A percentile compares a stretch with the other conserved stretches of the same genome.
phyloP scores from a whole-genome alignment of 1,140 invertebrate genomes.

The Drosophila ercepeae region DNA sequence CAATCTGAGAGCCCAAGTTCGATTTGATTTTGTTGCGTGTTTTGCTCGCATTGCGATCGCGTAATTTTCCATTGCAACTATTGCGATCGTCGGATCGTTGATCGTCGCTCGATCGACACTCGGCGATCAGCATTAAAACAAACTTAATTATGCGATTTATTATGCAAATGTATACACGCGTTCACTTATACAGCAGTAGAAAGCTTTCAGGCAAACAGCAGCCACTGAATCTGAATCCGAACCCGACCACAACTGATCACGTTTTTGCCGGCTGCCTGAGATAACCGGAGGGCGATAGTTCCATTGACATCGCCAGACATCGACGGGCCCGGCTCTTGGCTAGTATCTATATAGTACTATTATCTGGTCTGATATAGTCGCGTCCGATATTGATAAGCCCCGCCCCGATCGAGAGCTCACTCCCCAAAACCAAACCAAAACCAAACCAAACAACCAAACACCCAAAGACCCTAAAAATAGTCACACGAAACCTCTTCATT shows the following conservation, averaged over 20 bases:
- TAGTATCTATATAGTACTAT: constrained; percentile 15
- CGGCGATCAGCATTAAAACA: constrained; percentile 50
- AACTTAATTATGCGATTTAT: constrained; percentile 80
- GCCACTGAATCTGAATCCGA: constrained; percentile 29
- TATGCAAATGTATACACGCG: constrained; percentile 63
- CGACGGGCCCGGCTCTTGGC: constrained; percentile 8
- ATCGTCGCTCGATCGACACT: constrained; percentile 13
- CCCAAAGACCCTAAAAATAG: constrained; percentile 30
- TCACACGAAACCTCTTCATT: constrained; percentile 34
- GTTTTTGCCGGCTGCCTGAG: constrained; percentile 64
- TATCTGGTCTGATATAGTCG: constrained; percentile 46
- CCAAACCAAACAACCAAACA: too few relatives aligned
- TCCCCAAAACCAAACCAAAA: too few relatives aligned
- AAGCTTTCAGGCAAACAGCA: constrained; percentile 46
- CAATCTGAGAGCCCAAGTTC: constrained; percentile 6
- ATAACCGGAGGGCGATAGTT: constrained; percentile 41
- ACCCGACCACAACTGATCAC: constrained; percentile 66
- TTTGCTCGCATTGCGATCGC: constrained; percentile 31
- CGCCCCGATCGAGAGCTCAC: constrained; percentile 21
- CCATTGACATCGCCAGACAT: constrained; percentile 52
- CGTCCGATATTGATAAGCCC: constrained; percentile 21
- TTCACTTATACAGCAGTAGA: constrained; percentile 54
- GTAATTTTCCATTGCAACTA: constrained; percentile 62
- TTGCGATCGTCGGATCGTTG: constrained; percentile 7
- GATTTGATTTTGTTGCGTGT: constrained; percentile 28